These are phyloP conservation scores for Embidobia sp. DNA, from an alignment of 2,888 invertebrate species.

Conservation along the genomic window DNA sequence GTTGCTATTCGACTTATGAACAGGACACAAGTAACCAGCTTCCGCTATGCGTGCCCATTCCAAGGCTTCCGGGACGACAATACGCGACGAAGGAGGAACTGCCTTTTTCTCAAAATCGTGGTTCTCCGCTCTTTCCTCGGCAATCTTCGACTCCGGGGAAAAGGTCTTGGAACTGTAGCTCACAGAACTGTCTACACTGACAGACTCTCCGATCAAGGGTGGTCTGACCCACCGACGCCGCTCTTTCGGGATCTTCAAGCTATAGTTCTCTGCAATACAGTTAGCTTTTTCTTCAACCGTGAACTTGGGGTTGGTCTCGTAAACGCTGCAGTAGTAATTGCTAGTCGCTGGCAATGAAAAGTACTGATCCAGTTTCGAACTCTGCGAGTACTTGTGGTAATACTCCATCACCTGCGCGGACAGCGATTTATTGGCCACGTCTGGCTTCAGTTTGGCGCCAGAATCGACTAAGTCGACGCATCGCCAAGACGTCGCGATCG, in stretches of 20 bases:
- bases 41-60: conserved; percentile 96
- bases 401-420: conserved; percentile 84
- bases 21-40: conserved; percentile 92
- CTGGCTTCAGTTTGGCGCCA: conserved; percentile 9
- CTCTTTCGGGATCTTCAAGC: conserved; percentile 73
- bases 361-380: conserved; percentile 86
- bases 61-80: too few relatives aligned
- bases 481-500: conserved; percentile 60
- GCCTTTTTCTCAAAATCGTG: conserved; percentile 80
- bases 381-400: conserved; percentile 86
- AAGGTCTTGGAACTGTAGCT: conserved; percentile 68
- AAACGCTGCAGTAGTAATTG: conserved; percentile 72
- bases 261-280: conserved; percentile 70
- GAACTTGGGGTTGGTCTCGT: conserved; percentile 69
- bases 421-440: conserved; percentile 67
- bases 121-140: conserved; percentile 72
- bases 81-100: conserved; percentile 87
- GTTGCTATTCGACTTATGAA: too few relatives aligned
- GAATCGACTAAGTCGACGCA: conserved; percentile 43
- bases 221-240: conserved; percentile 79
- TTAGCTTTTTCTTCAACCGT: conserved; percentile 65
- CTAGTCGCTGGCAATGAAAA: conserved; percentile 81
- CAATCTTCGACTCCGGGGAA: conserved; percentile 70
- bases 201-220: conserved; percentile 79
- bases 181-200: conserved; percentile 68